Conservation (phyloP, 2,888 invertebrate genomes). For the Perizoma affinitatum region DNA sequence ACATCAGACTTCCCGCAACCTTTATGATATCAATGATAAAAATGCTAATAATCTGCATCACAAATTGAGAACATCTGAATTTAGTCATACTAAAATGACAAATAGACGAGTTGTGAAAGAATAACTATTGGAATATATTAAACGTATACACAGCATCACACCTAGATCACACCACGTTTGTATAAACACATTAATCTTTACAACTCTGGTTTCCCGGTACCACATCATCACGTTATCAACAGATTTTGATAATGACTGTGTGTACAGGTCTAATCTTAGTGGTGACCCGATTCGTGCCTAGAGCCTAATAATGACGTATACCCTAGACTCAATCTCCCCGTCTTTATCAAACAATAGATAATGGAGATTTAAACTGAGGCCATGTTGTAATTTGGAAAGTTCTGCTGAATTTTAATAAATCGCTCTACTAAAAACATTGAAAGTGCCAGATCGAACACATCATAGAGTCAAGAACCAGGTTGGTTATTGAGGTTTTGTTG, state of each 20-base stretch:
- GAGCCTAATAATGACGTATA: slow-evolving; percentile 76
- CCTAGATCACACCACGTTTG: slow-evolving; percentile 43
- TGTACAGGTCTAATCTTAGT: slow-evolving; percentile 68
- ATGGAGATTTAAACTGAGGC: slow-evolving; percentile 64
- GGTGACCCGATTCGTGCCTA: slow-evolving; percentile 70
- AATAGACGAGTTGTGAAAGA: not conserved
- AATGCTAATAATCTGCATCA: too few species aligned
- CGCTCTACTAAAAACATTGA: slow-evolving; percentile 1
- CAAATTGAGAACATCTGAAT: too few species aligned
- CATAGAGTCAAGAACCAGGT: too few species aligned
- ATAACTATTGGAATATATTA: not conserved
- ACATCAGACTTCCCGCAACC: too few species aligned
- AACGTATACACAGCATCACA: not conserved
- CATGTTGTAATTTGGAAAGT: slow-evolving; percentile 40
- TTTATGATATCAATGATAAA: too few species aligned
- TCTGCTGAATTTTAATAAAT: slow-evolving; percentile 8
- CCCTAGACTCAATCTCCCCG: slow-evolving; percentile 66
- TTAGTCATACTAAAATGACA: too few species aligned
- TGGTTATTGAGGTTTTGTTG: too few species aligned
- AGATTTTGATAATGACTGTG: slow-evolving; percentile 57
- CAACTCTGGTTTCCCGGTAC: slow-evolving; percentile 68
- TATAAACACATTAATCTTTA: slow-evolving; percentile 64
- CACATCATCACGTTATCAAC: slow-evolving; percentile 54
- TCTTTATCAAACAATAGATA: slow-evolving; percentile 70
- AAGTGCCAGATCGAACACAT: too few species aligned